A percentile compares a stretch with the other conserved stretches of the same genome.
phyloP scores from a whole-genome alignment of 2,797 vertebrate genomes.

The Onychomys arenicola region DNA sequence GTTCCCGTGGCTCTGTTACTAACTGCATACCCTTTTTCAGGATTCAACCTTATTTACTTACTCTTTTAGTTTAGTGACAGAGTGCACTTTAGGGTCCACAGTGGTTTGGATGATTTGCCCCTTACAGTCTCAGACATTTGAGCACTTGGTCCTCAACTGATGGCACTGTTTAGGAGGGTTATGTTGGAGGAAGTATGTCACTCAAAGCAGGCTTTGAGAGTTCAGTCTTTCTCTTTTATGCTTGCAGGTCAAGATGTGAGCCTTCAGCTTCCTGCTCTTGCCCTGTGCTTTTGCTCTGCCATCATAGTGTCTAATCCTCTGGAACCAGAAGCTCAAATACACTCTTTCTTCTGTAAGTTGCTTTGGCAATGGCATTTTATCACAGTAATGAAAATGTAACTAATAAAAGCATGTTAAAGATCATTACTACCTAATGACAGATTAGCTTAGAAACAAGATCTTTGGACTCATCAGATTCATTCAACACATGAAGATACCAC shows the following conservation, averaged over 20 bases:
- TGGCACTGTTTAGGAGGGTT: background rate
- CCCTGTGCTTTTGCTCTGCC: background rate
- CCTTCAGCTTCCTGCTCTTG: background rate
- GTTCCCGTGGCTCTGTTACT: background rate
- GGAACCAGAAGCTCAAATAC: background rate
- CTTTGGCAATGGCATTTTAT: background rate
- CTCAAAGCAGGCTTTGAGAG: background rate
- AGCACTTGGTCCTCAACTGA: background rate
- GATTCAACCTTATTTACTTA: background rate
- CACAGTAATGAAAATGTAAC: background rate
- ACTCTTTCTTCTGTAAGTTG: background rate
- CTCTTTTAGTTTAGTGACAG: background rate
- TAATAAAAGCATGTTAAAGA: background rate
- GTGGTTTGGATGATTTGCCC: background rate
- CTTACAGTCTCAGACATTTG: background rate
- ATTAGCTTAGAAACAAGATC: background rate
- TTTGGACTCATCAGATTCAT: background rate
- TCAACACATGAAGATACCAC: background rate
- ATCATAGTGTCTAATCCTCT: background rate
- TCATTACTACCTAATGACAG: background rate
- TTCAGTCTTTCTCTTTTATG: background rate
- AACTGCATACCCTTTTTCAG: background rate
- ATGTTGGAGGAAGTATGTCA: background rate
- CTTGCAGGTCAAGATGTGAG: no score
- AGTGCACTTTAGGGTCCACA: background rate